Base-by-base conservation (phyloP, 2,888 invertebrate species). In the Chaitophorus viminalis region DNA sequence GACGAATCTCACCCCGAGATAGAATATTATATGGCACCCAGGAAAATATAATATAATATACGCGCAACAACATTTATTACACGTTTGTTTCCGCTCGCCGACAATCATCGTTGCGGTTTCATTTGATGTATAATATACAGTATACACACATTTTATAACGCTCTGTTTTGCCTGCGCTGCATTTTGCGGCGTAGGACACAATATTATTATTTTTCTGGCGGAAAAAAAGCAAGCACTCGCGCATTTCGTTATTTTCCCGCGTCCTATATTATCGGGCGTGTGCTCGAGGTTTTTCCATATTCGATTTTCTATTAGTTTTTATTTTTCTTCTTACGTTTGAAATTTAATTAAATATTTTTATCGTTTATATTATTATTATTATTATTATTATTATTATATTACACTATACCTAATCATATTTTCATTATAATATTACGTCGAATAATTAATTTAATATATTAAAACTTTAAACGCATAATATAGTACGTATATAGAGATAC, bases 11-110 rank as follows among this genome's bases (percentile, higher is more conserved):
- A 76, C 65, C 76, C 75, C 75, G 36, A 60, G 36, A 54, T 82
- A 54, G 31, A 82, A 82, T 82, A 21, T 46, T 14, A 14, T 14
- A 14, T 21, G 52, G 54, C 54, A n/a, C 5, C 11, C 33, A 33
- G 46, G 39, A 74, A 82, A 60, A 82, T 60, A 83, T 60, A 83
- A 75, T 83, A n/a, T n/a, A n/a, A n/a, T n/a, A n/a, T n/a, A 54
- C 36, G 25, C 74, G 75, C 46, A 14, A 14, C 46, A 46, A 82
- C 82, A 33, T 72, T 54, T 54, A 9, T 17, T 82, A 72, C 82
- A 74, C 82, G 82, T 33, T 82, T 54, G 33, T 72, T 11, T 3
- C 70, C 70, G 11, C 54, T 54, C 54, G 21, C 54, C 11, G 46
- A 60, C 60, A 25, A 60, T 25, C 46, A 14, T 21, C 60, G 60